Evolutionary conservation across 2,888 invertebrate genomes (phyloP).

Genomic region (Andricus curvator): DNA sequence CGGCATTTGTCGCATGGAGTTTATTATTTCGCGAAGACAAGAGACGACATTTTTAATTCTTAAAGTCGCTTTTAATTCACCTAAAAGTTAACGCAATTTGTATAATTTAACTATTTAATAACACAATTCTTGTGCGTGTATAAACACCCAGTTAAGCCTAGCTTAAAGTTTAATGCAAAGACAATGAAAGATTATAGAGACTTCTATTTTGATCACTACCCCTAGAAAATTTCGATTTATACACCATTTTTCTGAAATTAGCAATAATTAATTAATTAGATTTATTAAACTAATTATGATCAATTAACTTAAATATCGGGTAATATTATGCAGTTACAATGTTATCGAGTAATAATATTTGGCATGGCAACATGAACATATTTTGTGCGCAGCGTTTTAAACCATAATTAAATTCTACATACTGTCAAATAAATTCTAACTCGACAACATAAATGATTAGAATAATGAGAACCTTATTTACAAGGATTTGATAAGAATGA

Average conservation of each 20-base stretch:
- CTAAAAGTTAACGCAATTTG: neutral
- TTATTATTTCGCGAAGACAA: slow-evolving; percentile 35
- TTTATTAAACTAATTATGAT: neutral
- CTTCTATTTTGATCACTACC: neutral
- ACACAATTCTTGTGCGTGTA: slow-evolving; percentile 30
- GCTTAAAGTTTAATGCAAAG: neutral
- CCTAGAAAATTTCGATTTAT: slow-evolving; percentile 12
- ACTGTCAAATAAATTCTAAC: neutral
- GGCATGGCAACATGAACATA: slow-evolving; percentile 41
- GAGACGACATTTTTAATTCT: slow-evolving; percentile 7
- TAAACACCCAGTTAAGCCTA: neutral
- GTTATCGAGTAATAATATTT: slow-evolving; percentile 23
- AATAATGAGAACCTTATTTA: neutral
- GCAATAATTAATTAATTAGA: neutral
- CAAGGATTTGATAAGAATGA: neutral
- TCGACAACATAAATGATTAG: neutral
- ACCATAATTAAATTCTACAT: neutral
- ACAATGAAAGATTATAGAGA: neutral
- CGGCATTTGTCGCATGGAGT: slow-evolving; percentile 30
- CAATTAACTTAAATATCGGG: neutral
- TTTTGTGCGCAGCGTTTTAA: slow-evolving; percentile 30
- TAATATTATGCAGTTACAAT: slow-evolving; percentile 5
- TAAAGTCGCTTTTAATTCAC: neutral
- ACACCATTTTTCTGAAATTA: neutral
- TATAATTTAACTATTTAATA: slow-evolving; percentile 7